phyloP scores from a whole-genome alignment of 2,797 vertebrate species.

The Karalla daura region DNA sequence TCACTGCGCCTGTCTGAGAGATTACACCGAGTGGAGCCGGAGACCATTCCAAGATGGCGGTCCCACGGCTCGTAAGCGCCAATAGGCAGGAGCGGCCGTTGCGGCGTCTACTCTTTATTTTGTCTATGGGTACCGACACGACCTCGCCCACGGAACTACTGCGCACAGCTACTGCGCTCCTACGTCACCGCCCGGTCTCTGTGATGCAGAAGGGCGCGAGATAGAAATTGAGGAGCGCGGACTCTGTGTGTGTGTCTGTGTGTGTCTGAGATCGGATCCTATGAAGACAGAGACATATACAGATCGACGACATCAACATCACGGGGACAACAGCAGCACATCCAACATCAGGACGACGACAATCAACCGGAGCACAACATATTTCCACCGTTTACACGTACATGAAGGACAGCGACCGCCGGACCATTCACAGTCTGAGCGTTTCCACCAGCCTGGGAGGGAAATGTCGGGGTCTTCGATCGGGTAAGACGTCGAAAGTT shows the following conservation, averaged over 20 bases:
- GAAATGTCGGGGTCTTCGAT: slow-evolving; percentile 85
- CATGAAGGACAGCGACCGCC: slow-evolving; percentile 30
- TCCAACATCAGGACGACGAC: neutral
- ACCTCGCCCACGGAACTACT: rapidly evolving
- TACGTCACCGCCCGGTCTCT: slow-evolving; percentile 70
- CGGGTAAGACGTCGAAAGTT: slow-evolving; percentile 78
- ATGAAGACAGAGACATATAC: too few relatives aligned
- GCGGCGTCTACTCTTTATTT: too few relatives aligned
- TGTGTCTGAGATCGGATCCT: too few relatives aligned
- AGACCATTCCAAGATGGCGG: too few relatives aligned
- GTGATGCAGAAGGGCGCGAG: slow-evolving; percentile 80
- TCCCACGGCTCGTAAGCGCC: too few relatives aligned
- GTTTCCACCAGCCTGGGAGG: slow-evolving; percentile 59
- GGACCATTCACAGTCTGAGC: slow-evolving; percentile 6
- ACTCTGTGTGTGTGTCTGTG: too few relatives aligned
- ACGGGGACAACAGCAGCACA: neutral
- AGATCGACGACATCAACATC: too few relatives aligned
- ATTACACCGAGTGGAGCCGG: too few relatives aligned
- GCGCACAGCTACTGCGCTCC: slow-evolving; percentile 47
- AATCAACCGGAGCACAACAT: neutral
- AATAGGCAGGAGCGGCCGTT: too few relatives aligned
- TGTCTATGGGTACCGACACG: too few relatives aligned
- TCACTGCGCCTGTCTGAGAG: too few relatives aligned
- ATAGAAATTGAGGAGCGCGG: slow-evolving; percentile 82
- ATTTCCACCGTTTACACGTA: neutral